Conservation (phyloP, 1,140 invertebrate species). For the Camponotus floridanus region DNA sequence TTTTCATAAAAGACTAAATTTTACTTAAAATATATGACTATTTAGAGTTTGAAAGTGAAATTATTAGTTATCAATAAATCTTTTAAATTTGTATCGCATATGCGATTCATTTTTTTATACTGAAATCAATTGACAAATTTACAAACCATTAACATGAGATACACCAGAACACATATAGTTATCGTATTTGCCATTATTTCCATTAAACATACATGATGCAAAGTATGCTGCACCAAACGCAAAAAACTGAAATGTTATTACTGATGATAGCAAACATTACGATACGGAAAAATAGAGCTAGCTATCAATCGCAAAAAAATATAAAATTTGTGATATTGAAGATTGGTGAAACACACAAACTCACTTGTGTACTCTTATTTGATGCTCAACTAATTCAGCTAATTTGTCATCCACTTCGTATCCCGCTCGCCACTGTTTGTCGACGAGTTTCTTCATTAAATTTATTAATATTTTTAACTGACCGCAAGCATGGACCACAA, state of each 20-base stretch:
- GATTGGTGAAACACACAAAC: neutral
- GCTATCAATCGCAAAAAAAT: neutral
- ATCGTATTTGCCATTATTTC: conserved; percentile 77
- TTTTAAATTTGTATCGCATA: too few species aligned
- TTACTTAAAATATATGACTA: neutral
- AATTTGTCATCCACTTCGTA: conserved; percentile 59
- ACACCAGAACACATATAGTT: conserved; percentile 77
- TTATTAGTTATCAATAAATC: too few species aligned
- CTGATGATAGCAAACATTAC: neutral
- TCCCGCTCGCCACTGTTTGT: conserved; percentile 1
- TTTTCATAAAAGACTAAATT: neutral
- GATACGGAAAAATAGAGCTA: too few species aligned
- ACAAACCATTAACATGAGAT: conserved; percentile 71
- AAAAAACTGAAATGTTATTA: conserved; percentile 56
- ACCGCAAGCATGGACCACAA: conserved; percentile 38
- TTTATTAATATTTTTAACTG: conserved; percentile 36
- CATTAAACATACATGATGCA: conserved; percentile 75
- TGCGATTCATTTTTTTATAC: conserved; percentile 26
- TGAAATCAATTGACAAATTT: neutral
- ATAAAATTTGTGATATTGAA: neutral
- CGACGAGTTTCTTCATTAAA: conserved; percentile 9
- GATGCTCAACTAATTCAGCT: conserved; percentile 72
- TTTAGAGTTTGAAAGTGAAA: too few species aligned
- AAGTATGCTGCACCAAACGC: conserved; percentile 47
- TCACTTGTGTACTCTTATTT: conserved; percentile 60